phyloP scores from a whole-genome alignment of 2,113 vertebrate species.

The Petaurus breviceps region DNA sequence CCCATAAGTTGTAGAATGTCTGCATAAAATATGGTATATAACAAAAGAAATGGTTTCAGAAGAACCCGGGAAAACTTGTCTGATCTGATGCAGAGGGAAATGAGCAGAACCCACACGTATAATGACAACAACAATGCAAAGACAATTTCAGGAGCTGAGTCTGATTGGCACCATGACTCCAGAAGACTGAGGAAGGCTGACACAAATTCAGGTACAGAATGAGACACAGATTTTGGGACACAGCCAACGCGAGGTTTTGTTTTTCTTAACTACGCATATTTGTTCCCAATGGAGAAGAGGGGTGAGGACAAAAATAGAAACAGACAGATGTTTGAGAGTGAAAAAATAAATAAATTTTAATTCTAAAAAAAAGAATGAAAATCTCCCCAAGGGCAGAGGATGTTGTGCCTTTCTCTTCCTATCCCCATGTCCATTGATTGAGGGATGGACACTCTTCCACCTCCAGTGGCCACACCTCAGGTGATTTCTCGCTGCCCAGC shows the following conservation, averaged over 20 bases:
- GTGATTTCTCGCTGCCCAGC: neutral
- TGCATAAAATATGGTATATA: neutral
- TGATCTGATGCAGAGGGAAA: neutral
- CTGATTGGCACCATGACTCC: neutral
- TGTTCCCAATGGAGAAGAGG: neutral
- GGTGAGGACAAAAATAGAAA: neutral
- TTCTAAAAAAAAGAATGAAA: neutral
- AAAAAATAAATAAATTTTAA: neutral
- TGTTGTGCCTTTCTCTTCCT: neutral
- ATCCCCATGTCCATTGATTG: neutral
- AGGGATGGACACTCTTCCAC: neutral
- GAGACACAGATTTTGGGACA: neutral
- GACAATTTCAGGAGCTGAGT: neutral
- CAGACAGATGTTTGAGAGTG: neutral
- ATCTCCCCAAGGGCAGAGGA: neutral
- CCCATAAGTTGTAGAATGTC: neutral
- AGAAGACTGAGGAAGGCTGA: neutral
- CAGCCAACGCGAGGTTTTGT: neutral
- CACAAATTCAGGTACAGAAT: neutral
- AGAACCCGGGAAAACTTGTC: neutral
- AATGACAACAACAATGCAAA: neutral
- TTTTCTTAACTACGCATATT: neutral
- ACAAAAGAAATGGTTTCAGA: neutral
- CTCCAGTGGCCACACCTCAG: neutral
- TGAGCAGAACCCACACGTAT: neutral